Evolutionary conservation across 2,888 invertebrate species (phyloP).

Genomic region (Agonopterix heracliana): DNA sequence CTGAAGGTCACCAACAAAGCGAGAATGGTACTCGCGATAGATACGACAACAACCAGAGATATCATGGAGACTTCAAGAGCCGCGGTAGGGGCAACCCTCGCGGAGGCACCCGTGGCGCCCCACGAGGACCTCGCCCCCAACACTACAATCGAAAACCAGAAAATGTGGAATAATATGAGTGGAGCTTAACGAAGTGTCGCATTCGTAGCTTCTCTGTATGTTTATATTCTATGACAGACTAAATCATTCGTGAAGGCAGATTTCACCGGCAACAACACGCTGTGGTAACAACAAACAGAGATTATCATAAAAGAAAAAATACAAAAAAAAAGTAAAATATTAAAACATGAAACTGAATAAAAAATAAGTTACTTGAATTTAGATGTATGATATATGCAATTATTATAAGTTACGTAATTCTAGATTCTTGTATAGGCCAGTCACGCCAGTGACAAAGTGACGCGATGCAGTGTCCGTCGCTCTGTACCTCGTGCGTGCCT

Average conservation of each 20-base stretch:
- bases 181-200: slow-evolving; percentile 24
- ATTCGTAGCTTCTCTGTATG: slow-evolving; percentile 26
- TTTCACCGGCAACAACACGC: slow-evolving; percentile 82
- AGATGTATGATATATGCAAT: slow-evolving; percentile 75
- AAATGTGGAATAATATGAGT: slow-evolving; percentile 42
- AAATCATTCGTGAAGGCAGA: slow-evolving; percentile 80
- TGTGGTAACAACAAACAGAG: slow-evolving; percentile 75
- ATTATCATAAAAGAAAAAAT: slow-evolving; percentile 69
- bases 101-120: slow-evolving; percentile 33
- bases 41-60: slow-evolving; percentile 66
- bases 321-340: slow-evolving; percentile 76
- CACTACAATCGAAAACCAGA: slow-evolving; percentile 59
- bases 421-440: slow-evolving; percentile 66
- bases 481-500: slow-evolving; percentile 35
- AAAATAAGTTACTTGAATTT: slow-evolving; percentile 74
- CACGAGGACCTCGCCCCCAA: slow-evolving; percentile 42
- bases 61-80: slow-evolving; percentile 74
- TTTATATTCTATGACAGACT: slow-evolving; percentile 46
- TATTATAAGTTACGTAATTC: slow-evolving; percentile 73
- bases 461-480: slow-evolving; percentile 23
- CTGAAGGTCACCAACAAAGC: slow-evolving; percentile 59
- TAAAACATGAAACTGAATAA: slow-evolving; percentile 74
- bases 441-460: slow-evolving; percentile 38
- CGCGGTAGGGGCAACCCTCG: slow-evolving; percentile 64
- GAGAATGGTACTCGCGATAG: slow-evolving; percentile 71